Base-by-base conservation (phyloP, 2,888 invertebrate genomes). In the Leptinotarsa haldemani region DNA sequence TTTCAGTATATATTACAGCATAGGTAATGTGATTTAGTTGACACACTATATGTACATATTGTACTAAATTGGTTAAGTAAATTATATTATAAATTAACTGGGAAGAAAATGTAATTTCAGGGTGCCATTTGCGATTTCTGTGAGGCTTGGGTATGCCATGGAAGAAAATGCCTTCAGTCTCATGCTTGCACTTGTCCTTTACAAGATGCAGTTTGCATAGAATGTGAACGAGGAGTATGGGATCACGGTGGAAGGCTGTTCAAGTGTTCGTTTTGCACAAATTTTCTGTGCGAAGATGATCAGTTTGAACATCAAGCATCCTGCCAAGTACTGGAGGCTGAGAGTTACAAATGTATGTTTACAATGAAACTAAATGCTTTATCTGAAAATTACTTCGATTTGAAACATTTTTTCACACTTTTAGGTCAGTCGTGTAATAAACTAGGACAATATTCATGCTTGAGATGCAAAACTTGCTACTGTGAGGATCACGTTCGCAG, bases 221-320 rank as follows among this genome's bases (percentile, higher is more conserved):
- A 98, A 89, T 98, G 98, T 85, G 95, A 97, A 84, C 90, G 98
- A 86, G 94, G 94, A 4, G 97, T 98, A 7, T 98, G 97, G 97
- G 97, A 97, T 87, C 98, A 98, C 84, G 98, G 98, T 25, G 96
- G 96, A 1, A 90, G 96, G 70, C 93, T 96, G 80, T 98, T 96
- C 86, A 93, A 93, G 81, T 98, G 98, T 86, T 95, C 95, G 48
- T 98, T 95, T 88, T 98, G 98, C 86, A 90, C 93, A 81, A 95
- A 93, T 65, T 97, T 93, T 84, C 89, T 95, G 4, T 98, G 98
- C 87, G 97, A 97, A 88, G 97, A 97, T 88, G 97, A 97, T 88
- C 97, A 97, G 88, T 97, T 97, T 88, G 98, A 98, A 88, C 98
- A 98, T 88, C 98, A 98, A 88, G 98, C 98, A 4, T 96, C 95